Conservation (phyloP, 2,113 vertebrate species). For the Chrysemys picta region DNA sequence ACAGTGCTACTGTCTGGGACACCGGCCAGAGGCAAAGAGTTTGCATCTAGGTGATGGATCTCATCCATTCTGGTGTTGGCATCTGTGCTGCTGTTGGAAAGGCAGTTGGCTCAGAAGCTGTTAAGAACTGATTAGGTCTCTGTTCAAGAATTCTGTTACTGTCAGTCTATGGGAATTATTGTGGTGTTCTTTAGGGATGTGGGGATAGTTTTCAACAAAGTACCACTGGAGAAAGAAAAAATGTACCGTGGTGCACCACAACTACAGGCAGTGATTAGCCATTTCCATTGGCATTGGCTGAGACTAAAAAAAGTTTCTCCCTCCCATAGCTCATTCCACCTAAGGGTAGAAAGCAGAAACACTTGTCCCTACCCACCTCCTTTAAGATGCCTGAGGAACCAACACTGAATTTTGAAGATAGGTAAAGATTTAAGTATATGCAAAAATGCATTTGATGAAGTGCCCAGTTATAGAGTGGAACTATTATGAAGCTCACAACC, state of each 20-base stretch:
- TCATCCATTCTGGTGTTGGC: background rate
- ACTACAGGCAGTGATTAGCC: background rate
- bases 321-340: accelerated
- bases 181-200: background rate
- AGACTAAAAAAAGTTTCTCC: background rate
- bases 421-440: background rate
- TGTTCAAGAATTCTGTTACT: slow-evolving; percentile 27
- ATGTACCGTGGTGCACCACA: background rate
- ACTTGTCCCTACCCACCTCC: accelerated
- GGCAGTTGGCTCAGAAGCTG: background rate
- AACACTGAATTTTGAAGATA: background rate
- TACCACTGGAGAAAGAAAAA: background rate
- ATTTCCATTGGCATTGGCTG: background rate
- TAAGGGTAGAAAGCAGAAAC: background rate
- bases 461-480: background rate
- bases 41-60: slow-evolving; percentile 39
- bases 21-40: slow-evolving; percentile 10
- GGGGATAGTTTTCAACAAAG: slow-evolving; percentile 22
- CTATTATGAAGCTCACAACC: background rate
- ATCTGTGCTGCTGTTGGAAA: slow-evolving; percentile 18
- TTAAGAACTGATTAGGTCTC: background rate
- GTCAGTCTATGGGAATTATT: slow-evolving; percentile 26
- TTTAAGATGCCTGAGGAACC: background rate
- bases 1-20: background rate
- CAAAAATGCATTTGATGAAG: background rate